Base-by-base conservation (phyloP, 2,797 vertebrate species). In the Rhinella marina region DNA sequence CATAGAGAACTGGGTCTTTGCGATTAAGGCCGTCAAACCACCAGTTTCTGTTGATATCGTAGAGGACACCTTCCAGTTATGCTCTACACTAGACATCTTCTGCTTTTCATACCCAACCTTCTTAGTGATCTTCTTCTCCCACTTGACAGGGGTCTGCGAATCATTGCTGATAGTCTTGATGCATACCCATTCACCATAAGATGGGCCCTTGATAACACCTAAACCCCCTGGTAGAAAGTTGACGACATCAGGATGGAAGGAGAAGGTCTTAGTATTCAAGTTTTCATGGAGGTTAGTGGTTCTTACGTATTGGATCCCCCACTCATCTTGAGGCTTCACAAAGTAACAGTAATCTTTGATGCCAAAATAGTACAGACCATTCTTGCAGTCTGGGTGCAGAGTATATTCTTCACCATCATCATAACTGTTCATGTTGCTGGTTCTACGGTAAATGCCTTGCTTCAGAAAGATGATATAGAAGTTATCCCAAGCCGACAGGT, bases 351-450 rank as follows among this genome's bases (percentile, higher is more conserved):
- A 84, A 14, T 85, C 27, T 3, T 23, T 83, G 0, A 12, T 3
- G 0, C 89, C 90, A 78, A 88, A 91, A 54, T 89, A 91, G 68
- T 90, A 91, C 6, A 90, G 75, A 5, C 88, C 90, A n/a, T 89
- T 16, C 21, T 16, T 86, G 54, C 88, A 90, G 17, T 61, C n/a
- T 5, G 64, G 75, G 56, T 88, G 83, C n/a, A 89, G 81, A 25
- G 17, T 41, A 17, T 48, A 88, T 72, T 91, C 89, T 10, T 13
- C 11, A 1, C 75, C 75, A 3, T 89, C 81, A 27, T 56, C 57
- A 27, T 89, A 77, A 0, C 13, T 25, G 66, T 80, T 79, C 83
- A 90, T 72, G 66, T 90, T 82, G 1, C 3, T 79, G 27, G 88
- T 87, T 50, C 4, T 7, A 29, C 62, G 88, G 61, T 85, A 89